Evolutionary conservation across 2,113 vertebrate species (phyloP).

Genomic region (Elephas maximus): DNA sequence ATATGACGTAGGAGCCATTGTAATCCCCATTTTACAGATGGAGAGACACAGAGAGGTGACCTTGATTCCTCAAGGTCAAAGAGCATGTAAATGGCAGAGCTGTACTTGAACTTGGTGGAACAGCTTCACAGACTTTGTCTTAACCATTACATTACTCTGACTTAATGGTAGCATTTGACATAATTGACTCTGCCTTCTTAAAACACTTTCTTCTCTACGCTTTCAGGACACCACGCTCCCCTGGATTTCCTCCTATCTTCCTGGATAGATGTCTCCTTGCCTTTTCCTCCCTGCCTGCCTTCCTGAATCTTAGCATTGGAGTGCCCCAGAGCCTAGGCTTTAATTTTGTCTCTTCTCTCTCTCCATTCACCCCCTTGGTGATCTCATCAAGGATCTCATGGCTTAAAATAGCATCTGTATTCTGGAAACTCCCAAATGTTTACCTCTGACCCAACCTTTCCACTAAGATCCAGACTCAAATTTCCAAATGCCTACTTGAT

Average conservation of each 20-base stretch:
- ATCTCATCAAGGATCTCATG: background rate
- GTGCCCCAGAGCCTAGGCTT: background rate
- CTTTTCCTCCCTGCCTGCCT: background rate
- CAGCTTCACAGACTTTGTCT: background rate
- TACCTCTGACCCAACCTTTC: background rate
- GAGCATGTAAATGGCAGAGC: background rate
- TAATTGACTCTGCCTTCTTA: background rate
- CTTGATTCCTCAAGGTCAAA: slow-evolving; percentile 3
- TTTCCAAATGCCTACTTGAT: background rate
- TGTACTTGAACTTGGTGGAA: background rate
- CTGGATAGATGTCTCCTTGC: background rate
- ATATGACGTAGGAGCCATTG: background rate
- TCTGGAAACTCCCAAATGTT: background rate
- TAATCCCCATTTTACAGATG: background rate
- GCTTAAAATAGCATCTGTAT: background rate
- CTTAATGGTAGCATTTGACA: background rate
- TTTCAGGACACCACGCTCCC: background rate
- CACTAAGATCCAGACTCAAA: background rate
- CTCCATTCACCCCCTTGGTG: background rate
- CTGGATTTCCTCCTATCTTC: background rate
- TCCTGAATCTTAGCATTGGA: background rate
- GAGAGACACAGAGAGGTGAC: background rate
- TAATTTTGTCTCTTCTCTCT: background rate
- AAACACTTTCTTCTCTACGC: background rate
- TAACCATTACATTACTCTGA: background rate